A percentile compares a stretch with the other conserved stretches of the same genome.
These are phyloP conservation scores for Rhinichthys klamathensis DNA, from an alignment of 2,113 vertebrate genomes.

Conservation along the genomic window DNA sequence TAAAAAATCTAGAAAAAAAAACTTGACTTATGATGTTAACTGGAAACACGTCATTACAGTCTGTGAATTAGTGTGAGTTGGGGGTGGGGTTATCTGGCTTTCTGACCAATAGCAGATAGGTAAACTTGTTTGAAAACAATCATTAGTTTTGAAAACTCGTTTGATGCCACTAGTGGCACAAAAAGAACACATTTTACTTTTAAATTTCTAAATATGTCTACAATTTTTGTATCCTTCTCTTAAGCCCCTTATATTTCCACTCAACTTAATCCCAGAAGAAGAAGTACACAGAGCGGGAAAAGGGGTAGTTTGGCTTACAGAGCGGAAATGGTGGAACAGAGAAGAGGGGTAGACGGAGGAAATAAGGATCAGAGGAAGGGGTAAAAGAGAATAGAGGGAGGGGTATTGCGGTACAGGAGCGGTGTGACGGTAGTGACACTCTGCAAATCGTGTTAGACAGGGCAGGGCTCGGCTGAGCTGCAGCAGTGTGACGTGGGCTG, in stretches of 20 bases:
- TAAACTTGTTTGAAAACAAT: background rate
- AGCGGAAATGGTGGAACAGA: background rate
- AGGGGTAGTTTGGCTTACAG: background rate
- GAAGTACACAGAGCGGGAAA: background rate
- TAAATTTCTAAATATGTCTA: background rate
- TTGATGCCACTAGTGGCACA: background rate
- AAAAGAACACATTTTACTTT: background rate
- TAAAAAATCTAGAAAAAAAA: no score
- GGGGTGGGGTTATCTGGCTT: background rate
- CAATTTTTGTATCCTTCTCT: background rate
- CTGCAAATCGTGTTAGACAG: slow-evolving; percentile 87
- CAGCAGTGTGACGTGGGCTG: slow-evolving; percentile 85
- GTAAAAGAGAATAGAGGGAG: slow-evolving; percentile 39
- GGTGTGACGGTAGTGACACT: slow-evolving; percentile 73
- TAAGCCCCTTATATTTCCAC: background rate
- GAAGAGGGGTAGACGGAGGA: slow-evolving; percentile 18
- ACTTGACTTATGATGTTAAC: no score
- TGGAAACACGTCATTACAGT: no score
- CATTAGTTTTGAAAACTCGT: background rate
- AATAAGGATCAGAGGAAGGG: slow-evolving; percentile 20
- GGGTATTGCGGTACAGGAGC: slow-evolving; percentile 33
- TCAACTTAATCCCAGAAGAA: background rate
- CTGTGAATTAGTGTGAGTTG: no score
- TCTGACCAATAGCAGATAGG: background rate
- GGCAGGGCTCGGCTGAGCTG: slow-evolving; percentile 82